phyloP scores from a whole-genome alignment of 1,140 invertebrate species.

The Chlorops oryzae region DNA sequence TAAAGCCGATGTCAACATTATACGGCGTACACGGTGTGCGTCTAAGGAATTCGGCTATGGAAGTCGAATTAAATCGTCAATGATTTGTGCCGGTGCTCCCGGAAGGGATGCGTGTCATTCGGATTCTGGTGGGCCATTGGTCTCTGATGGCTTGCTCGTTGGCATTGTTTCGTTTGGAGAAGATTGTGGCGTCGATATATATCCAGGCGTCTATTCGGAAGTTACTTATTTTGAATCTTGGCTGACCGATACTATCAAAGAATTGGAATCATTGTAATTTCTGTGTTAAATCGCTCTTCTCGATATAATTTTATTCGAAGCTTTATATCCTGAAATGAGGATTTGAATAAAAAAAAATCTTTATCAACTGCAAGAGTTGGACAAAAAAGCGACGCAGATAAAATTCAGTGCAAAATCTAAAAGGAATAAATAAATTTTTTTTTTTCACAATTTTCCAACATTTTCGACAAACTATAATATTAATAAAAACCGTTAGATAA shows the following conservation, averaged over 20 bases:
- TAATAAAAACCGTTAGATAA: too few species aligned
- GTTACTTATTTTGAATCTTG: conserved; percentile 30
- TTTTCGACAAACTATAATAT: too few species aligned
- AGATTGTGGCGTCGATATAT: conserved; percentile 50
- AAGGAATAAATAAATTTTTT: too few species aligned
- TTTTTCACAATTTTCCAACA: too few species aligned
- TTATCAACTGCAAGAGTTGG: too few species aligned
- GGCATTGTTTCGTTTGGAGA: conserved; percentile 60
- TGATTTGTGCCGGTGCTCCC: conserved; percentile 48
- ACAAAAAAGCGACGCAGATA: too few species aligned
- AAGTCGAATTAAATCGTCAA: conserved; percentile 27
- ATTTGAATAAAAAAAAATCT: too few species aligned
- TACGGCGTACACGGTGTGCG: conserved; percentile 19
- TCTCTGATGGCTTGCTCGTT: conserved; percentile 33
- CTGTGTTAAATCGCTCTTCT: too few species aligned
- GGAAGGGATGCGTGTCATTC: conserved; percentile 39
- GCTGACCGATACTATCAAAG: conserved; percentile 3
- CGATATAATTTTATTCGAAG: too few species aligned
- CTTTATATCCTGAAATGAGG: too few species aligned
- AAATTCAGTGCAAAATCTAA: too few species aligned
- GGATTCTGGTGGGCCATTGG: conserved; percentile 52
- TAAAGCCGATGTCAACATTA: conserved; percentile 28
- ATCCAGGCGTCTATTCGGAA: conserved; percentile 56
- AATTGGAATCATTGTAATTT: too few species aligned
- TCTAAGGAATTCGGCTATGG: conserved; percentile 26